Percentiles rank a stretch among this genome's conserved stretches.
These are phyloP conservation scores for Cosmia trapezina DNA, from an alignment of 2,888 invertebrate species.

Conservation along the genomic window DNA sequence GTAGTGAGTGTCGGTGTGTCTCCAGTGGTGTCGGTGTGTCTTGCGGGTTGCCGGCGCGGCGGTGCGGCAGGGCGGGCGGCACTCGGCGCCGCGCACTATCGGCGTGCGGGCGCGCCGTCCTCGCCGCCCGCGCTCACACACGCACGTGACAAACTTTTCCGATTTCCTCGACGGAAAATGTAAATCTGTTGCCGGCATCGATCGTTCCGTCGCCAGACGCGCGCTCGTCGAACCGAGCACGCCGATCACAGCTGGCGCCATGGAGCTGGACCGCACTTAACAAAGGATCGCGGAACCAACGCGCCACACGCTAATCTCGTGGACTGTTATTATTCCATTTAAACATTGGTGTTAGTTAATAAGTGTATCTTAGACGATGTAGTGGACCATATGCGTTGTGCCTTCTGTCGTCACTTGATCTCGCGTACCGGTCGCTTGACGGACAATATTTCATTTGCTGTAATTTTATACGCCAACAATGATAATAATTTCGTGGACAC, in stretches of 20 bases:
- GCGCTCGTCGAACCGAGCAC: constrained; percentile 81
- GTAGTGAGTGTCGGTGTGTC: constrained; percentile 74
- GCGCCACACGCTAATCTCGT: constrained; percentile 75
- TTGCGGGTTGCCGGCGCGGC: constrained; percentile 63
- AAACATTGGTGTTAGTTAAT: constrained; percentile 81
- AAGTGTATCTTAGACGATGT: constrained; percentile 81
- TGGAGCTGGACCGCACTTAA: constrained; percentile 83
- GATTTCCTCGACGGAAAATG: constrained; percentile 89
- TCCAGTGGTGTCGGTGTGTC: constrained; percentile 46
- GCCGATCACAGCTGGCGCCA: constrained; percentile 88
- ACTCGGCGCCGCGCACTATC: constrained; percentile 88
- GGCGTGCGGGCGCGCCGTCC: constrained; percentile 89
- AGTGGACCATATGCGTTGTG: constrained; percentile 88
- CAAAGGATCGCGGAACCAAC: constrained; percentile 82
- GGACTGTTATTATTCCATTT: constrained; percentile 73
- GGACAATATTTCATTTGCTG: constrained; percentile 76
- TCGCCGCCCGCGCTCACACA: constrained; percentile 81
- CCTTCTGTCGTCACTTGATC: constrained; percentile 83
- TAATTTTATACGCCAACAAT: constrained; percentile 76
- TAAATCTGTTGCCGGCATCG: constrained; percentile 89
- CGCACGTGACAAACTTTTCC: constrained; percentile 89
- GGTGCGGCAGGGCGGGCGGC: constrained; percentile 85
- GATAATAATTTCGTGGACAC: constrained; percentile 80
- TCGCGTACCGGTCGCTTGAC: constrained; percentile 71
- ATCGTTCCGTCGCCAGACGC: constrained; percentile 85